phyloP scores from a whole-genome alignment of 2,113 vertebrate genomes.

The Callorhinus ursinus region DNA sequence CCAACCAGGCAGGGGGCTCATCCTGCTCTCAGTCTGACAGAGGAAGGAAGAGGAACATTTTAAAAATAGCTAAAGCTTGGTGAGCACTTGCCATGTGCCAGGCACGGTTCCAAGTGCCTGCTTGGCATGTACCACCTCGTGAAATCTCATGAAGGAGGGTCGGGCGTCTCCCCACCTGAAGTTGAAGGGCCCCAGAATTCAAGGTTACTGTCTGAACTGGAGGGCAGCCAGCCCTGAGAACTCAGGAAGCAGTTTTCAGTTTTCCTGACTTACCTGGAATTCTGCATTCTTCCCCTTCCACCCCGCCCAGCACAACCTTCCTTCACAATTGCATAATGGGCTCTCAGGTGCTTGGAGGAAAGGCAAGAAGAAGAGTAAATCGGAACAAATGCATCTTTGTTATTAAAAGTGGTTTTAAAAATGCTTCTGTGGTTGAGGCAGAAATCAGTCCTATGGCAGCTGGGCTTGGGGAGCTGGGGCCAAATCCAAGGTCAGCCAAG shows the following conservation, averaged over 20 bases:
- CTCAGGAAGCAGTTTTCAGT: conserved; percentile 36
- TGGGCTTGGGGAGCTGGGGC: not conserved
- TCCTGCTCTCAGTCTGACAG: not conserved
- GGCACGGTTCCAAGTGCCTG: conserved; percentile 30
- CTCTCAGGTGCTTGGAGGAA: not conserved
- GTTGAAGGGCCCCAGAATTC: not conserved
- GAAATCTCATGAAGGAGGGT: not conserved
- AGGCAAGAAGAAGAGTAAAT: not conserved
- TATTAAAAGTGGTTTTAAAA: conserved; percentile 13
- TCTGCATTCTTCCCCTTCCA: not conserved
- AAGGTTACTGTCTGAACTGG: not conserved
- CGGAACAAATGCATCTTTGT: conserved; percentile 1
- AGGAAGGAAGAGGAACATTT: not conserved
- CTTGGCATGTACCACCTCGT: not conserved
- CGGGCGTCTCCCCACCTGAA: not conserved
- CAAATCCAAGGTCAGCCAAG: conserved; percentile 20
- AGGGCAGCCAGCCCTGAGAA: not conserved
- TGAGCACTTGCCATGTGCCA: conserved; percentile 29
- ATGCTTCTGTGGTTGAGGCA: not conserved
- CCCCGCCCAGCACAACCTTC: not conserved
- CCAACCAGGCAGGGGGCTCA: not conserved
- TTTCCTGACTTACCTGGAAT: conserved; percentile 61
- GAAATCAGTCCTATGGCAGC: not conserved
- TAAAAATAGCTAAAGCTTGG: conserved; percentile 51
- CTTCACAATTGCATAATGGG: conserved; percentile 17